Conservation (phyloP, 2,797 vertebrate genomes). For the Mus caroli region DNA sequence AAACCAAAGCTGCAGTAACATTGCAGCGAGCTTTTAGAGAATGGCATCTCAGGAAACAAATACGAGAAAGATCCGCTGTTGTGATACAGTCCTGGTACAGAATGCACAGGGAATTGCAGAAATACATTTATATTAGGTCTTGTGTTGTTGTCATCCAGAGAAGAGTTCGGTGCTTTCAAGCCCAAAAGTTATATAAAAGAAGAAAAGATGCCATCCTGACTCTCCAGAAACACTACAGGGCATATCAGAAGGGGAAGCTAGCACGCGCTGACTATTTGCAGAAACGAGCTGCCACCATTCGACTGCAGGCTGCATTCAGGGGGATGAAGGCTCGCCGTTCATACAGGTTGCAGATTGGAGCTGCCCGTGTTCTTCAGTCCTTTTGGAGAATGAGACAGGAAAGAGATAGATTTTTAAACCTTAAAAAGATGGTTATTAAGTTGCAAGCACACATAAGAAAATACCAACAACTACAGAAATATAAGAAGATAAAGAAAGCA, state of each 20-base stretch:
- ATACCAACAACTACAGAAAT: slow-evolving; percentile 85
- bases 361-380: slow-evolving; percentile 83
- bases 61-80: slow-evolving; percentile 87
- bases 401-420: slow-evolving; percentile 76
- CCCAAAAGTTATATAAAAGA: slow-evolving; percentile 77
- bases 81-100: slow-evolving; percentile 94
- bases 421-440: slow-evolving; percentile 75
- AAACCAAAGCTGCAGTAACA: slow-evolving; percentile 86
- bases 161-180: slow-evolving; percentile 85
- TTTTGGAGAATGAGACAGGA: slow-evolving; percentile 86
- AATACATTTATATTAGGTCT: slow-evolving; percentile 85
- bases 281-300: slow-evolving; percentile 78
- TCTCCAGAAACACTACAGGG: slow-evolving; percentile 86
- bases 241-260: slow-evolving; percentile 75
- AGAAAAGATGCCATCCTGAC: slow-evolving; percentile 72
- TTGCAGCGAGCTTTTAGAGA: slow-evolving; percentile 91
- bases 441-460: slow-evolving; percentile 87
- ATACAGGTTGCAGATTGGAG: slow-evolving; percentile 67
- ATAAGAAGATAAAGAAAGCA: slow-evolving; percentile 82
- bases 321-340: slow-evolving; percentile 78
- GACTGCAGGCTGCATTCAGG: slow-evolving; percentile 86
- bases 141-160: slow-evolving; percentile 92
- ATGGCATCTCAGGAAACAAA: slow-evolving; percentile 87
- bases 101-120: slow-evolving; percentile 88
- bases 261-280: slow-evolving; percentile 80